Base-by-base conservation (phyloP, 2,888 invertebrate species). In the Chymomyza procnemis region DNA sequence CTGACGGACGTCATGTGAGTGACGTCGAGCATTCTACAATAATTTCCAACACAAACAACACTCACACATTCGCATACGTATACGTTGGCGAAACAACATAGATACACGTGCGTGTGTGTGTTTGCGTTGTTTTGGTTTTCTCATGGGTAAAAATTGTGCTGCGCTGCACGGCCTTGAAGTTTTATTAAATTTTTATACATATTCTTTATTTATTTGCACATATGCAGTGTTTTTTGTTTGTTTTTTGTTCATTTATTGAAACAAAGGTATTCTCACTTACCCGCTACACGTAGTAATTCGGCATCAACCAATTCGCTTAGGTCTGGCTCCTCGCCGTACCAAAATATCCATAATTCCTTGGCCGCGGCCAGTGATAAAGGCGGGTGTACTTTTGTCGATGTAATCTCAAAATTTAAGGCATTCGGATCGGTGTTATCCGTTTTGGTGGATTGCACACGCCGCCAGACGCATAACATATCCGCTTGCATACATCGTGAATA, bases 271-370 rank as follows among this genome's bases (percentile, higher is more conserved):
- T 59, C n/a, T n/a, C n/a, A 94, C 95, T 95, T 92, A 98, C 98
- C 97, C 91, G 94, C 94, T 67, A 89, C 93, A 89, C 96, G 94
- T 76, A 98, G 94, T 78, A 98, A 94, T 90, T 97, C 97, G 14
- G 95, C 94, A 70, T 96, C 95, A 83, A 97, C 95, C 88, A 97
- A 93, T 71, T 95, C 95, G 88, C 93, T 94, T 76, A 97, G 93
- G 92, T 97, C 97, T 66, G 97, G 97, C 92, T 97, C 97, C 91
- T 98, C 98, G 89, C 98, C 98, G 92, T 99, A 99, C 99, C 99
- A 99, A 93, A 99, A 99, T 91, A 99, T 96, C 99, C 99, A 99
- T 73, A 99, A 94, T 92, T 99, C 99, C 93, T 99, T 99, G 91
- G 96, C 95, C 89, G 96, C 95, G 90, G 95, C 94, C 85, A 96